Conservation (phyloP, 1,140 invertebrate species). For the Phymastichus coffea region DNA sequence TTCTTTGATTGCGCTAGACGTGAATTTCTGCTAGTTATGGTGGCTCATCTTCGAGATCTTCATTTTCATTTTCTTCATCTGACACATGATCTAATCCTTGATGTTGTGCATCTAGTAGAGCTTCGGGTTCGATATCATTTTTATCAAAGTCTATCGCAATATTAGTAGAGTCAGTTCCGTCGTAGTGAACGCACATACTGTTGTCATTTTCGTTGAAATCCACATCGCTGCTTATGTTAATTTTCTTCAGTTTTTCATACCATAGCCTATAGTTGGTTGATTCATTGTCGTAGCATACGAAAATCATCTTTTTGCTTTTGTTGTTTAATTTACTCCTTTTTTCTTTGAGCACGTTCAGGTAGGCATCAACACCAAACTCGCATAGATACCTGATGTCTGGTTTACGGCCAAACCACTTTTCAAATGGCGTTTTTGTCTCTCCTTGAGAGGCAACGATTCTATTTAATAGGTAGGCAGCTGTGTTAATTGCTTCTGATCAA, state of each 20-base stretch:
- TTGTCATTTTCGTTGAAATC: not conserved
- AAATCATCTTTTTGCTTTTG: conserved; percentile 36
- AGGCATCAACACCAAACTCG: conserved; percentile 50
- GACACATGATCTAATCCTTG: no score
- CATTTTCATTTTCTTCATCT: no score
- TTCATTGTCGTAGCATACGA: conserved; percentile 38
- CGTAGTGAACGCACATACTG: not conserved
- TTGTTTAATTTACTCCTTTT: conserved; percentile 36
- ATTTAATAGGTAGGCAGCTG: conserved; percentile 37
- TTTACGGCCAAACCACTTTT: conserved; percentile 49
- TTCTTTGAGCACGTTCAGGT: conserved; percentile 37
- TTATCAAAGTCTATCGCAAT: no score
- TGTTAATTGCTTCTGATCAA: conserved; percentile 53
- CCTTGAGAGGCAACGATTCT: not conserved
- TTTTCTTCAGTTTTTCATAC: conserved; percentile 26
- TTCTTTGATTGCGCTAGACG: no score
- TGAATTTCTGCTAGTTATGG: no score
- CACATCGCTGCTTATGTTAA: not conserved
- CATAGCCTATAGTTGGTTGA: conserved; percentile 35
- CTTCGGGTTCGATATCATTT: no score
- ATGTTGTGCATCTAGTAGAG: no score
- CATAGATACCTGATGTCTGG: conserved; percentile 49
- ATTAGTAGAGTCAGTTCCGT: no score
- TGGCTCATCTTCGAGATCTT: no score
- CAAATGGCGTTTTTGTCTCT: conserved; percentile 47